These are phyloP conservation scores for Podocnemis expansa DNA, from an alignment of 2,113 vertebrate species.

Conservation along the genomic window DNA sequence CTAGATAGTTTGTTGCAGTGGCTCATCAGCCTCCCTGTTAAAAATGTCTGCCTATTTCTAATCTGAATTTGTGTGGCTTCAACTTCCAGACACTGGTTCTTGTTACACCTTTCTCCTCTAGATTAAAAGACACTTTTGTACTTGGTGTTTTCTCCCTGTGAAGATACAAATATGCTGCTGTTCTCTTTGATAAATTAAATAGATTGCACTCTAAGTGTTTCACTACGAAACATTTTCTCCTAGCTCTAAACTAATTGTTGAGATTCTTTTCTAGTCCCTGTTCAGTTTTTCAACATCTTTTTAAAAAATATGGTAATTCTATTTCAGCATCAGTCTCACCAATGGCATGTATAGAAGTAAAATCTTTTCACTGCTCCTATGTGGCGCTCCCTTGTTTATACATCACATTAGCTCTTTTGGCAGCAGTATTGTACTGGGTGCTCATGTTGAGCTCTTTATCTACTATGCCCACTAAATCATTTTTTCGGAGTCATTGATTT, in stretches of 20 bases:
- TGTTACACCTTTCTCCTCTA: background rate
- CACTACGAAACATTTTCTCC: background rate
- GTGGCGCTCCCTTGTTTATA: background rate
- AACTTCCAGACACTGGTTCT: background rate
- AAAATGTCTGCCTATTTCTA: background rate
- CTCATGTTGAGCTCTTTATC: background rate
- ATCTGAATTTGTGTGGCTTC: background rate
- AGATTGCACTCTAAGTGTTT: background rate
- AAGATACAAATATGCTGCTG: background rate
- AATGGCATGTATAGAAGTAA: background rate
- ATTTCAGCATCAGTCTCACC: background rate
- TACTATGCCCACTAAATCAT: background rate
- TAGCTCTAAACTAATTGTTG: background rate
- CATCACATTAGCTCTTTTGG: background rate
- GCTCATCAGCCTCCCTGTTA: background rate
- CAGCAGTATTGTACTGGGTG: background rate
- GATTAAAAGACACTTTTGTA: background rate
- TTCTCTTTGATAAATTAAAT: background rate
- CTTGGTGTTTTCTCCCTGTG: background rate
- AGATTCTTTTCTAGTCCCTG: background rate
- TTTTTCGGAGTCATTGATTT: background rate
- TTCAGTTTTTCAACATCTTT: background rate
- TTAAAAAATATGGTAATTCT: background rate
- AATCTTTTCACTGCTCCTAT: background rate
- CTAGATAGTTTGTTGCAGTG: background rate